phyloP scores from a whole-genome alignment of 2,797 vertebrate genomes.

The Mycteria americana region DNA sequence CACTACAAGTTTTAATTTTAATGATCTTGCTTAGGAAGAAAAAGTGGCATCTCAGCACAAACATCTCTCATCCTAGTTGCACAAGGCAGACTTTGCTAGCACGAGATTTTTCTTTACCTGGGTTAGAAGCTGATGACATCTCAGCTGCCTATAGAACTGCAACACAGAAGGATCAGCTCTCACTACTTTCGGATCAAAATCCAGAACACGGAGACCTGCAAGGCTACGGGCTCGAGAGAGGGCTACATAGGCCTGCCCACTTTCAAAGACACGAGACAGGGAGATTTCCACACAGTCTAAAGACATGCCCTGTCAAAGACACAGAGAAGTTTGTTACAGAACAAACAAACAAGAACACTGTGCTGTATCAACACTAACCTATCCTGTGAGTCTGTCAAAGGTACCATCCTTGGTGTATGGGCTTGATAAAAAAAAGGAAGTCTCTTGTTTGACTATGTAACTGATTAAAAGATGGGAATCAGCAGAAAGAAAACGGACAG shows the following conservation, averaged over 20 bases:
- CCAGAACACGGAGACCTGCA: conserved; percentile 89
- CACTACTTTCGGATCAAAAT: conserved; percentile 89
- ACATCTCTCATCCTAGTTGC: not conserved
- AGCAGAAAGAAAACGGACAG: not conserved
- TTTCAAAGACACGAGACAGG: conserved; percentile 92
- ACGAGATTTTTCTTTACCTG: conserved; percentile 73
- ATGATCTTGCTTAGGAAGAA: not conserved
- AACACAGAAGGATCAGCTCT: conserved; percentile 87
- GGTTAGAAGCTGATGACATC: conserved; percentile 74
- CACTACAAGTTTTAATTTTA: not conserved
- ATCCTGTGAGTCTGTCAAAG: not conserved
- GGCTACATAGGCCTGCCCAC: conserved; percentile 94
- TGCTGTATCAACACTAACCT: not conserved
- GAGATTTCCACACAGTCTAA: conserved; percentile 97
- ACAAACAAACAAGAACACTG: not conserved
- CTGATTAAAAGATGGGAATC: not conserved
- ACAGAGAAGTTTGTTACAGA: not conserved
- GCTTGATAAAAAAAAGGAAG: not conserved
- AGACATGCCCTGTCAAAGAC: conserved; percentile 86
- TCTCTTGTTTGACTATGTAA: not conserved
- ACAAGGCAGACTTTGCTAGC: not conserved
- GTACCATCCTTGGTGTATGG: not conserved
- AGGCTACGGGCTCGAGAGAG: conserved; percentile 90
- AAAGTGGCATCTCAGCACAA: not conserved
- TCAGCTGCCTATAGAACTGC: conserved; percentile 84